These are phyloP conservation scores for Malacosoma neustria DNA, from an alignment of 2,888 invertebrate species.

Conservation along the genomic window DNA sequence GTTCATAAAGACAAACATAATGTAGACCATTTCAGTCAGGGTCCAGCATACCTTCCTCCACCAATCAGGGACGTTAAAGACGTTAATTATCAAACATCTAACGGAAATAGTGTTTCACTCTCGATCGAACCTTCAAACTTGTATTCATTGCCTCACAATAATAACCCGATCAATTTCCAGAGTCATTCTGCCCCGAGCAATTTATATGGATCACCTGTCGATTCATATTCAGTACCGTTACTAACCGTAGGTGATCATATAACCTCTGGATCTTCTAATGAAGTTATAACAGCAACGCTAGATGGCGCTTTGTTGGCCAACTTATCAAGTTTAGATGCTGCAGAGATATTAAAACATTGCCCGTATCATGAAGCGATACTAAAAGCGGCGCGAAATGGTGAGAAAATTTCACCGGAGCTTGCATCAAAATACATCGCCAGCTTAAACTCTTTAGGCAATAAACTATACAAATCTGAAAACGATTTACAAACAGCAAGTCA, in stretches of 20 bases:
- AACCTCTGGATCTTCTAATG: constrained; percentile 53
- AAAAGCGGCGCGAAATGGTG: constrained; percentile 52
- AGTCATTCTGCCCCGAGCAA: constrained; percentile 31
- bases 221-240: constrained; percentile 69
- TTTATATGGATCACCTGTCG: constrained; percentile 58
- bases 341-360: constrained; percentile 65
- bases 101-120: constrained; percentile 40
- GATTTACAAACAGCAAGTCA: constrained; percentile 45
- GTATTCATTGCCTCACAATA: constrained; percentile 66
- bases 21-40: constrained; percentile 64
- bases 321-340: constrained; percentile 52
- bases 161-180: constrained; percentile 66
- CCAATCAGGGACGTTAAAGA: constrained; percentile 77
- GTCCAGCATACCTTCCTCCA: constrained; percentile 77
- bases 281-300: constrained; percentile 47
- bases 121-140: constrained; percentile 67
- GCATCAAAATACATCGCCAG: constrained; percentile 71
- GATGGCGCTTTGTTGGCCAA: constrained; percentile 56
- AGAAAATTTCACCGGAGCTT: constrained; percentile 58
- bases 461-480: constrained; percentile 60
- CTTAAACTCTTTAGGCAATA: constrained; percentile 63
- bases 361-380: constrained; percentile 70
- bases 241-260: constrained; percentile 67
- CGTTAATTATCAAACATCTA: constrained; percentile 33
- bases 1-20: constrained; percentile 77